Evolutionary conservation across 2,113 vertebrate species (phyloP), one percentile per base, ranked within the genome.

Genomic region (Bubalus kerabau): DNA sequence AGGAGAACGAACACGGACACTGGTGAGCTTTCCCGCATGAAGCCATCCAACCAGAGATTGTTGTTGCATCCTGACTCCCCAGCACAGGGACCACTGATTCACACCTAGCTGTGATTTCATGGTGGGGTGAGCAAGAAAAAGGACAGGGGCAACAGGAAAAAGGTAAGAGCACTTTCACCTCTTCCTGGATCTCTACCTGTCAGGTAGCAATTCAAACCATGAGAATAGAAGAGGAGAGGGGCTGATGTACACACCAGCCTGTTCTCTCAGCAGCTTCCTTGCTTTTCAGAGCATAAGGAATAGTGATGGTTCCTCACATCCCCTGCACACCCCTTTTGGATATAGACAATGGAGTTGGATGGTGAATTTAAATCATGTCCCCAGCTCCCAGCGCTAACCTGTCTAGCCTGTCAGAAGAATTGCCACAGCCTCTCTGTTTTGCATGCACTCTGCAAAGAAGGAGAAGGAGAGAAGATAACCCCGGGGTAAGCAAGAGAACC

Each of bases 401-500:
- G 59, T 52, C 90, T 71, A 46, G 50, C 28, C 82, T 90, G 74
- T 87, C 81, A 62, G 23, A 43, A 48, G 52, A 96, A 92, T 52
- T 78, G 17, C 87, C 84, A 92, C n/a, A 60, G 71, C 90, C 87
- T 82, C 36, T 15, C 28, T 83, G 64, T 95, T 95, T 95, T 46
- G 32, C 92, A 90, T 90, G 80, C 50, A 48, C 59, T 92, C 74
- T 92, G 78, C 2, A 1, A 88, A 59, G 52, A 88, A 59, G 52
- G 48, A 97, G 43, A 91, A 36, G 21, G 57, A 95, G 71, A 91
- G 74, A 93, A 95, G 84, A 87, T 90, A 93, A 92, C 92, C 81
- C 87, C 54, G 24, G 95, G 80, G 84, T 92, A 87, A 90, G 94
- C 87, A 43, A 46, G 88, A 97, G 97, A 92, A 87, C 84, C 83